Evolutionary conservation across 2,113 vertebrate genomes (phyloP).

Genomic region (Gymnobelideus leadbeateri): DNA sequence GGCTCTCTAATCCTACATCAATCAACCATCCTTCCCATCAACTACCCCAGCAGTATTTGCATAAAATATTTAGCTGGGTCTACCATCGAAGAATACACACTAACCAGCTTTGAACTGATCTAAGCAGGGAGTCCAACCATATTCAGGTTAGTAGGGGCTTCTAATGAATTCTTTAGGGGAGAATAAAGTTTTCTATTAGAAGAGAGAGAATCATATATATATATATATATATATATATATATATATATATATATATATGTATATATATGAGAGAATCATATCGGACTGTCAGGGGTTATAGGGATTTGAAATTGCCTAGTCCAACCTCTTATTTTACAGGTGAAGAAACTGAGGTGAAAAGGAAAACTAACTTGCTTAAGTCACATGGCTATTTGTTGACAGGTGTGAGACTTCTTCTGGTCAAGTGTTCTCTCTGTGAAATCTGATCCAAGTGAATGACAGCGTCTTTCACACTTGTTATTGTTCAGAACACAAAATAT

Average conservation of each 20-base stretch:
- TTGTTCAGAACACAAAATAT: not conserved
- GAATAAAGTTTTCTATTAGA: not conserved
- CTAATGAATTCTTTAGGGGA: not conserved
- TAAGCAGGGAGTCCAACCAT: not conserved
- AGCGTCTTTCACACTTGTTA: not conserved
- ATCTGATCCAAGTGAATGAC: not conserved
- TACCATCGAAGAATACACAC: not conserved
- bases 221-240: too few relatives aligned
- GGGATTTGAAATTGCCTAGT: not conserved
- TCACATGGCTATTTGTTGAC: not conserved
- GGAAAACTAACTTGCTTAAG: not conserved
- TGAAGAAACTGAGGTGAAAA: not conserved
- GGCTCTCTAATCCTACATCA: not conserved
- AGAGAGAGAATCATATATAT: too few relatives aligned
- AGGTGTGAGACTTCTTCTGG: not conserved
- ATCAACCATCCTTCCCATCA: not conserved
- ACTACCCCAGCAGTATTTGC: not conserved
- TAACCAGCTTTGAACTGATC: slow-evolving; percentile 46
- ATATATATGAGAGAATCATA: too few relatives aligned
- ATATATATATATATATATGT: too few relatives aligned
- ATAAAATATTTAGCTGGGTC: slow-evolving; percentile 31
- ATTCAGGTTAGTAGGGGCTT: not conserved
- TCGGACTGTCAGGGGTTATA: not conserved
- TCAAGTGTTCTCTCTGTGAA: not conserved
- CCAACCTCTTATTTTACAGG: not conserved